Percentiles rank a stretch among this genome's conserved stretches.
Evolutionary conservation across 2,113 vertebrate genomes (phyloP).

Genomic region (Mus musculus): DNA sequence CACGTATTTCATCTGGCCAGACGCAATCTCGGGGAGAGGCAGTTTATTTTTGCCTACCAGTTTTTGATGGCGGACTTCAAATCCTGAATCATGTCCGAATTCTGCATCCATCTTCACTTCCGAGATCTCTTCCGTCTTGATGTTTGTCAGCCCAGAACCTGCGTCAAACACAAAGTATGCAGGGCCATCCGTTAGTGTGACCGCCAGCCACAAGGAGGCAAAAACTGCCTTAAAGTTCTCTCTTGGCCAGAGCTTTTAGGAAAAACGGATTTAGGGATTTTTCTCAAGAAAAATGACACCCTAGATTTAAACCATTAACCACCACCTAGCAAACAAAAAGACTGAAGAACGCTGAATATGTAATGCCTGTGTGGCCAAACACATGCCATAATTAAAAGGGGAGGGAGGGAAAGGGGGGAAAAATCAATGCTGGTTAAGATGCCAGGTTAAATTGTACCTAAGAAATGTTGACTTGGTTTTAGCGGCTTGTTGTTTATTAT

Average conservation of each 20-base stretch:
- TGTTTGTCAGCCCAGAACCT: conserved; percentile 95
- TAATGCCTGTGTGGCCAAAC: neutral
- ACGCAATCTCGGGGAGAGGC: accelerated
- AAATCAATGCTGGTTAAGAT: neutral
- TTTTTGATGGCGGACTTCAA: conserved; percentile 98
- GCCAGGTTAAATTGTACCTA: neutral
- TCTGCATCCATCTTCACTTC: conserved; percentile 96
- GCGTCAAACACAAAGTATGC: neutral
- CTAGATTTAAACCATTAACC: conserved; percentile 3
- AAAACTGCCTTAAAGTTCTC: neutral
- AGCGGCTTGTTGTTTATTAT: neutral
- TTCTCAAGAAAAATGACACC: neutral
- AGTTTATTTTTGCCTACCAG: conserved; percentile 86
- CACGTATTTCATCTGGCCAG: neutral
- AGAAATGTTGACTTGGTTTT: conserved; percentile 12
- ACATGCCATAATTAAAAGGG: neutral
- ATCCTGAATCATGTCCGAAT: conserved; percentile 94
- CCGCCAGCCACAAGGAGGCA: neutral
- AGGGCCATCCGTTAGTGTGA: neutral
- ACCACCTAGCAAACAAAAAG: conserved; percentile 21
- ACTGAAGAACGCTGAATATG: neutral
- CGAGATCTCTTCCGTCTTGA: conserved; percentile 95
- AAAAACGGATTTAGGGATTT: conserved; percentile 39
- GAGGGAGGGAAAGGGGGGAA: neutral
- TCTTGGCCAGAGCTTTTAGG: neutral